Base-by-base conservation (phyloP, 2,888 invertebrate genomes). In the Glaucopsyche alexis region DNA sequence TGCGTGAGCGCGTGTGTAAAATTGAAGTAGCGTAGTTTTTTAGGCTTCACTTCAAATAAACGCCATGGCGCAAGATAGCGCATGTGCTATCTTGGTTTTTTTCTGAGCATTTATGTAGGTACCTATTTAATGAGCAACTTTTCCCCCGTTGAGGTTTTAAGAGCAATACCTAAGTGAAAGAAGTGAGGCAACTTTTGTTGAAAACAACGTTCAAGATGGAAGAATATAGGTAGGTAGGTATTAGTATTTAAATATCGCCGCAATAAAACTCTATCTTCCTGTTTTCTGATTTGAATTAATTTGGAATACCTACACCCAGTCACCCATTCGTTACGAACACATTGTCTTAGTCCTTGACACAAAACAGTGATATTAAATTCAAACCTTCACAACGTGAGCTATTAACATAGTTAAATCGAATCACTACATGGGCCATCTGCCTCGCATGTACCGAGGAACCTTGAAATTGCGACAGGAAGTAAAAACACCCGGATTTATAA, bases 381-480 rank as follows among this genome's bases (percentile, higher is more conserved):
- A 65, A 65, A 65, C 40, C 29, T 45, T 16, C 47, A 67, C 13
- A 45, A 47, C 16, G 45, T 67, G 16, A 67, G 19, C 19, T 42
- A 65, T 13, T 65, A 38, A 47, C 45, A 49, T 69, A 69, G 49
- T 69, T 65, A 29, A 49, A 49, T 47, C 47, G 67, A 66, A 69
- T 69, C 69, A 69, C 69, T 69, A 29, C 69, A 69, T 29, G 49
- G 49, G 29, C 69, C 69, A 69, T 69, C 69, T 69, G 69, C 69
- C 69, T 29, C 13, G 38, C 14, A 40, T 38, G 49, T 69, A 69
- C 29, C 69, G 69, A 11, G 29, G 13, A 69, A 69, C 69, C 69
- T 69, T 69, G 69, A 49, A 49, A 69, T 47, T 47, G 45, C 69
- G 49, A 69, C 47, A 69, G 69, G 49, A 69, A 69, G 29, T 69